Percentiles rank a stretch among this genome's conserved stretches.
These are phyloP conservation scores for Diarsia dahlii DNA, from an alignment of 2,888 invertebrate genomes.

Conservation along the genomic window DNA sequence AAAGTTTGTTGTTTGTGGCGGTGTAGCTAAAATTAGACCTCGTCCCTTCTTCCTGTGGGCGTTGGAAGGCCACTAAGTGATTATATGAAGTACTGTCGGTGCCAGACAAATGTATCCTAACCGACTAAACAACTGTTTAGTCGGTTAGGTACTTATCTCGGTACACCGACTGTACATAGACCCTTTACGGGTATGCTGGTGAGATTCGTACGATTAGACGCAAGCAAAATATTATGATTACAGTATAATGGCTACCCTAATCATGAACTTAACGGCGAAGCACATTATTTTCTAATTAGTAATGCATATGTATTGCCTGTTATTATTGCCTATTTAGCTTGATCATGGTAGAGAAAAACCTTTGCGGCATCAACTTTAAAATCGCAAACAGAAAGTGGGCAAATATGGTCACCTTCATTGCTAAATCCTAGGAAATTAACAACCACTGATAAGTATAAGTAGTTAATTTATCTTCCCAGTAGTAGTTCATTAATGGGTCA, in stretches of 20 bases:
- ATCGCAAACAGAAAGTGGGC: not conserved
- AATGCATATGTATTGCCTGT: not conserved
- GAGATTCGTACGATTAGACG: not conserved
- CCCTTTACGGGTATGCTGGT: not conserved
- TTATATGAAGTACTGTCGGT: constrained; percentile 29
- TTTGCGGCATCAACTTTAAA: not conserved
- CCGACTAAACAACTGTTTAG: too few species aligned
- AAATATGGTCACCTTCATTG: not conserved
- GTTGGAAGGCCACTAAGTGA: constrained; percentile 28
- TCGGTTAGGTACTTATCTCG: not conserved
- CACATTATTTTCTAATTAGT: not conserved
- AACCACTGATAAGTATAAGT: not conserved
- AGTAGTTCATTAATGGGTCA: not conserved
- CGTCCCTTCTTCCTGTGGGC: constrained; percentile 33
- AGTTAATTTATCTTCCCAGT: not conserved
- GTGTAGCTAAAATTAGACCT: constrained; percentile 39
- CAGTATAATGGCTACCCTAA: not conserved
- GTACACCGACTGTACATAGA: not conserved
- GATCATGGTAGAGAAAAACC: not conserved
- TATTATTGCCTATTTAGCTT: not conserved
- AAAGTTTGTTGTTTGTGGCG: constrained; percentile 33
- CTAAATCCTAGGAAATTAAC: not conserved
- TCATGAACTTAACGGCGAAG: not conserved
- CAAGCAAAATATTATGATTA: not conserved
- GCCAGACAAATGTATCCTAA: not conserved